Evolutionary conservation across 2,113 vertebrate species (phyloP).

Genomic region (Ailurus styani): DNA sequence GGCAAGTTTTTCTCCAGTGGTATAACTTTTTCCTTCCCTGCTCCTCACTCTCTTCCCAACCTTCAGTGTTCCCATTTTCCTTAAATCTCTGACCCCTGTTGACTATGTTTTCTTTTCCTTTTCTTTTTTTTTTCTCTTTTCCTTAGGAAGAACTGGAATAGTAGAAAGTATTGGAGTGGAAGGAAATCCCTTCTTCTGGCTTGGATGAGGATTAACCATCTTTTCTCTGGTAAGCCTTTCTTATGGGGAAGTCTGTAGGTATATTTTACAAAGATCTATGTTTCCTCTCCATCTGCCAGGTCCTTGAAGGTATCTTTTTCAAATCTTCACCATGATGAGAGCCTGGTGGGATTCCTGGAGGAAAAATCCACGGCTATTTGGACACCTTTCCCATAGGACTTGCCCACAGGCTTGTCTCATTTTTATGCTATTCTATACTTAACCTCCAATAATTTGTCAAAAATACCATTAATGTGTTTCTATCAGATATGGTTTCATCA

Average conservation of each 20-base stretch:
- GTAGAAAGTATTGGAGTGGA: neutral
- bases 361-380: neutral
- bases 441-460: too few relatives aligned
- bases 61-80: neutral
- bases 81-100: neutral
- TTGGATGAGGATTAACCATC: neutral
- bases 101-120: neutral
- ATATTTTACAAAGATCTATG: neutral
- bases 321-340: neutral
- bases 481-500: neutral
- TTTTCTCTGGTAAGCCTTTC: neutral
- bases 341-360: neutral
- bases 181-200: too few relatives aligned
- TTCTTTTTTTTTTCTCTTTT: neutral
- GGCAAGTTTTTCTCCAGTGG: neutral
- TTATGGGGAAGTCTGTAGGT: neutral
- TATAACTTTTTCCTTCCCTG: neutral
- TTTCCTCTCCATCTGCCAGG: neutral
- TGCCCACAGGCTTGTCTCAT: neutral
- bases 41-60: neutral
- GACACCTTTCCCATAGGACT: neutral
- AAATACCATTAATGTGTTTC: neutral
- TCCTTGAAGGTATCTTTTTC: neutral
- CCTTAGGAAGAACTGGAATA: neutral
- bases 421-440: neutral